Conservation (phyloP, 1,140 invertebrate species). For the Trichonephila inaurata region DNA sequence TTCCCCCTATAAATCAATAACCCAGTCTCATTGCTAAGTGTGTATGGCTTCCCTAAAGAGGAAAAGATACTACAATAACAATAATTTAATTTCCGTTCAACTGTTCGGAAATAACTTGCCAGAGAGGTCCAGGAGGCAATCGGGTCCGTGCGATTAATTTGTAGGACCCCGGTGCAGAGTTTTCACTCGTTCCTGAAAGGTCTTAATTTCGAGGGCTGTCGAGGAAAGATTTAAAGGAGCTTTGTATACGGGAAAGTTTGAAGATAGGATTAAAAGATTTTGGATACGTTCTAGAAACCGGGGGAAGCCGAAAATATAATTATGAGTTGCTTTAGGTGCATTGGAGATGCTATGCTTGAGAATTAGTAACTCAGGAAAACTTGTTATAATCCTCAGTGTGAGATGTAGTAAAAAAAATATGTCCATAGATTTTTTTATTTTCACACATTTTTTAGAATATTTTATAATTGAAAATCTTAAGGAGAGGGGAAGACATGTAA, state of each 20-base stretch:
- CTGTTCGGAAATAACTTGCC: conserved; percentile 22
- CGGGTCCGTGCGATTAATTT: conserved; percentile 6
- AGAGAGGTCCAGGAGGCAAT: background rate
- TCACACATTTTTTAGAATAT: too few species aligned
- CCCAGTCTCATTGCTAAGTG: background rate
- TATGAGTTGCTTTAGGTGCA: background rate
- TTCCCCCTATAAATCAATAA: conserved; percentile 50
- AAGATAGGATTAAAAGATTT: background rate
- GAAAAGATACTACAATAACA: background rate
- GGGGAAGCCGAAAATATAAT: background rate
- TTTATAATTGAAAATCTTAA: too few species aligned
- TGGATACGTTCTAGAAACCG: background rate
- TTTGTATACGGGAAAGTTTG: background rate
- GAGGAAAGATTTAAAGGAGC: background rate
- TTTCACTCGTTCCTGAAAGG: background rate
- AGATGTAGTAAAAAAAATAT: too few species aligned
- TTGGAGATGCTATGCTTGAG: background rate
- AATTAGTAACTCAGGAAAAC: background rate
- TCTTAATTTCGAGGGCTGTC: background rate
- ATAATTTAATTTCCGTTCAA: conserved; percentile 36
- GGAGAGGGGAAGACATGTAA: too few species aligned
- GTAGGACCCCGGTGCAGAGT: background rate
- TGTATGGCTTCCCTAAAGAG: background rate
- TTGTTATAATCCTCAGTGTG: background rate
- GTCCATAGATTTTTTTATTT: too few species aligned